phyloP scores from a whole-genome alignment of 2,113 vertebrate species.

The Psammodynastes pulverulentus region DNA sequence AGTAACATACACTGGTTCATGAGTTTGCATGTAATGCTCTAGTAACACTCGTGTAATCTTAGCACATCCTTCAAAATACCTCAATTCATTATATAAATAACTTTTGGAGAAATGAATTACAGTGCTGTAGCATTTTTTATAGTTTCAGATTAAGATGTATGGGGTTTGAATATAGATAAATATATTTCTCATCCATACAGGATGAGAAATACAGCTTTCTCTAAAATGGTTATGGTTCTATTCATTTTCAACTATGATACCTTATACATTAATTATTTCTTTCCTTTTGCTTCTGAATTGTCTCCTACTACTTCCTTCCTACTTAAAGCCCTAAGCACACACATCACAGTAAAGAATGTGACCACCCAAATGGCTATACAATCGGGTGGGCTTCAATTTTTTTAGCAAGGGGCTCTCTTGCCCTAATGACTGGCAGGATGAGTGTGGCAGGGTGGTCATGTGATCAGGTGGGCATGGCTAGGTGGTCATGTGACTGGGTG shows the following conservation, averaged over 20 bases:
- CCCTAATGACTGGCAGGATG: no score
- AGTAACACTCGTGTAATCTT: neutral
- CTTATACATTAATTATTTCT: neutral
- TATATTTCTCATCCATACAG: neutral
- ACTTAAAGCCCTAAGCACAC: neutral
- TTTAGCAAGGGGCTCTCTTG: no score
- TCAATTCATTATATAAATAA: neutral
- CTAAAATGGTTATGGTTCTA: neutral
- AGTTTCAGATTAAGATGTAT: neutral
- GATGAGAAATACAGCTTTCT: neutral
- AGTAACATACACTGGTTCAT: neutral
- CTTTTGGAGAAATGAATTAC: neutral
- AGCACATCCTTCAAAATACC: neutral
- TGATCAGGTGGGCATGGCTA: no score
- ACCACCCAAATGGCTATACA: neutral
- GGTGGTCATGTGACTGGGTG: no score
- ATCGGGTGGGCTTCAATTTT: no score
- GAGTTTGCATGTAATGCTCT: neutral
- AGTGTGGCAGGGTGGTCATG: no score
- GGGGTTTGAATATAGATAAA: neutral
- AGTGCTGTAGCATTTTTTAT: neutral
- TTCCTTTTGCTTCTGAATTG: neutral
- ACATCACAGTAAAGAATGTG: neutral
- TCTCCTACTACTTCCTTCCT: neutral
- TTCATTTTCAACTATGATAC: neutral